These are phyloP conservation scores for Cynodonichthys magdalenae DNA, from an alignment of 2,797 vertebrate genomes.

Conservation along the genomic window DNA sequence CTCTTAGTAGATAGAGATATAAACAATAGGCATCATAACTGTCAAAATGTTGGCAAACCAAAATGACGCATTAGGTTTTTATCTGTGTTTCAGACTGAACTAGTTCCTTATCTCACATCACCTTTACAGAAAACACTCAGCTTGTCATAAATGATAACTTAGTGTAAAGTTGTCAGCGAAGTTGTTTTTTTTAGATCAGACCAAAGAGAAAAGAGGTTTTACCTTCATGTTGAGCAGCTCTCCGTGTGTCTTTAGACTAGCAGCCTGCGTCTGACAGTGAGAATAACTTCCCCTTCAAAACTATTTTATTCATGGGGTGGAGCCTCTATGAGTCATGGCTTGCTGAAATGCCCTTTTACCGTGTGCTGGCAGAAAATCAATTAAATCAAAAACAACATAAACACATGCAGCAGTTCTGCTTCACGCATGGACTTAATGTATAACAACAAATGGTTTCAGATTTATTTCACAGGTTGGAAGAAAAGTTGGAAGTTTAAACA, in stretches of 20 bases:
- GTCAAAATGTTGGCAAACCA: neutral
- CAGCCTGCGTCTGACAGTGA: accelerated
- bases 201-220: slow-evolving; percentile 5
- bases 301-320: no score
- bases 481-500: no score
- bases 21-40: neutral
- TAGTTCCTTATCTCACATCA: neutral
- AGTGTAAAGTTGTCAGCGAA: neutral
- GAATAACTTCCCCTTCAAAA: neutral
- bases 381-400: no score
- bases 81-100: neutral
- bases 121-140: neutral
- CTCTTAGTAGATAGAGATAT: neutral
- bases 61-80: neutral
- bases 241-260: neutral
- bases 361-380: no score
- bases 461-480: no score
- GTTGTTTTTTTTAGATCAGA: slow-evolving; percentile 4
- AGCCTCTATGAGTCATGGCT: no score
- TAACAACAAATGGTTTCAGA: no score
- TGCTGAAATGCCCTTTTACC: no score
- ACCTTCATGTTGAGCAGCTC: slow-evolving; percentile 19
- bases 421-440: no score
- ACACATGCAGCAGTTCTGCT: no score
- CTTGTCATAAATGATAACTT: neutral